Evolutionary conservation across 2,113 vertebrate genomes (phyloP).

Genomic region (Prionailurus viverrinus): DNA sequence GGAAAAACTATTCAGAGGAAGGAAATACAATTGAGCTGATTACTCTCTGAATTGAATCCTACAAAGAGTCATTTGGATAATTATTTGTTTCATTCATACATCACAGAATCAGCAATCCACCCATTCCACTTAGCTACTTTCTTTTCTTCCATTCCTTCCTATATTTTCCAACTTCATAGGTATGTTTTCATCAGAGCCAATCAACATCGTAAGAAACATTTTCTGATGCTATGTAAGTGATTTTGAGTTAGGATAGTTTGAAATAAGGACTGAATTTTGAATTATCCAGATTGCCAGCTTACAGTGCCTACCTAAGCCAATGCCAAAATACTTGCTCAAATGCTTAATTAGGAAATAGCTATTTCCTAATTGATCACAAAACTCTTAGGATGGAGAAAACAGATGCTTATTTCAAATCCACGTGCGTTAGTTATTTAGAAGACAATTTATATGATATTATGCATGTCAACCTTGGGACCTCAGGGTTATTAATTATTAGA

Average conservation of each 20-base stretch:
- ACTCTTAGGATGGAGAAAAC: neutral
- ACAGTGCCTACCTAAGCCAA: neutral
- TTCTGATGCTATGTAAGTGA: neutral
- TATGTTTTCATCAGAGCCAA: neutral
- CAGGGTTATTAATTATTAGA: neutral
- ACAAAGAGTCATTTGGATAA: slow-evolving; percentile 32
- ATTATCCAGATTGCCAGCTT: neutral
- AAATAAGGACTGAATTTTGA: neutral
- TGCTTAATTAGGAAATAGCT: neutral
- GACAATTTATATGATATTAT: neutral
- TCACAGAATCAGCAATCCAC: neutral
- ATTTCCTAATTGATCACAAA: neutral
- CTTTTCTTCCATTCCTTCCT: neutral
- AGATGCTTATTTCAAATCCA: neutral
- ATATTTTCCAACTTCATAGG: neutral
- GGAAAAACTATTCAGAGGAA: slow-evolving; percentile 17
- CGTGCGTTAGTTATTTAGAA: neutral
- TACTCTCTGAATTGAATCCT: neutral
- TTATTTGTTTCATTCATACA: slow-evolving; percentile 40
- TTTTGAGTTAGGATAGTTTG: neutral
- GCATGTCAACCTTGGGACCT: neutral
- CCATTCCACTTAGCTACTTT: neutral
- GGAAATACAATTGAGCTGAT: neutral
- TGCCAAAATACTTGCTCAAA: neutral
- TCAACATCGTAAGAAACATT: neutral